Evolutionary conservation across 2,888 invertebrate species (phyloP), one percentile per base, ranked within the genome.

Genomic region (Branchipolynoe longqiensis): DNA sequence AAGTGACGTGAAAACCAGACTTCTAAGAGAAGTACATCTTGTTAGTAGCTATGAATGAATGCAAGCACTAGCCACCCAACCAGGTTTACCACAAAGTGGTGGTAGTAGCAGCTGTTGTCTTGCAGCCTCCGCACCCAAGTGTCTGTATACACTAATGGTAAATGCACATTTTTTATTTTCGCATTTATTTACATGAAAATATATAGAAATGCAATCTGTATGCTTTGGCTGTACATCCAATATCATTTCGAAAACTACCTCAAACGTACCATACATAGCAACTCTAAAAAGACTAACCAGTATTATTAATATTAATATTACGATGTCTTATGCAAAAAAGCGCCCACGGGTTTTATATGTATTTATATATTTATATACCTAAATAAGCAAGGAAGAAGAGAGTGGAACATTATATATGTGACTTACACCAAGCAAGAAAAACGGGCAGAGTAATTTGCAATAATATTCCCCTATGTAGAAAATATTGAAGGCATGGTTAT

Each of bases 161-260:
- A 78, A 78, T 78, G 78, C 78, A 78, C 41, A 78, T 58, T 8
- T 58, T 58, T 58, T 48, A 18, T 58, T 78, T 41, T 28, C 48
- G n/a, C n/a, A n/a, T 48, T 78, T 78, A 78, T 78, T 78, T 78
- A 78, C 78, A 78, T 48, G 78, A 78, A 78, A 78, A 78, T 78
- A 78, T 41, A 78, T 78, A 78, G 78, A 78, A 78, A 78, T 78
- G 78, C 78, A 78, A 78, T 78, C 41, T 54, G 54, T 78, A 78
- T 69, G 69, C 69, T 38, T 33, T 69, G 38, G 69, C 69, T 69
- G 69, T 69, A 69, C 69, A 69, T 69, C n/a, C 62, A 62, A 12
- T 62, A 31, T 31, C 62, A 8, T 31, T 62, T n/a, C 38, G 69
- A 69, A 69, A 69, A 69, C 69, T 38, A 69, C 69, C 36, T 69